phyloP scores from a whole-genome alignment of 2,113 vertebrate genomes.

The Gallinago undulata region DNA sequence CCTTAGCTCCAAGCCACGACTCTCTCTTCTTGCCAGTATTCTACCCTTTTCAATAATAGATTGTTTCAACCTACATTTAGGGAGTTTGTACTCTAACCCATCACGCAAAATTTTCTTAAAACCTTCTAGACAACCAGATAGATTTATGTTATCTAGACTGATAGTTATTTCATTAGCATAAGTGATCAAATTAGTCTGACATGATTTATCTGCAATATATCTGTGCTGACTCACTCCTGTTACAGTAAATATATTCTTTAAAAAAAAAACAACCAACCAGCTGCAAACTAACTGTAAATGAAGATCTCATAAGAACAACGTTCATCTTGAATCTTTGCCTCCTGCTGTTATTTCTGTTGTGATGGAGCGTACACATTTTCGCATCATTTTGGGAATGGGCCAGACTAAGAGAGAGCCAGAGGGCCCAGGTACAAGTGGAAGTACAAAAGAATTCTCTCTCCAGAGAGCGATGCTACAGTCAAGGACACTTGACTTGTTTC shows the following conservation, averaged over 20 bases:
- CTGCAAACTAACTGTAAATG: background rate
- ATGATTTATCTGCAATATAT: constrained; percentile 30
- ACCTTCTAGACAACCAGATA: background rate
- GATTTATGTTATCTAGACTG: background rate
- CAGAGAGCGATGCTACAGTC: background rate
- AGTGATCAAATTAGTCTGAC: constrained; percentile 40
- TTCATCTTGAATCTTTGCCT: background rate
- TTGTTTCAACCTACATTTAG: constrained; percentile 38
- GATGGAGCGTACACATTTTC: background rate
- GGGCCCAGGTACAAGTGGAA: background rate
- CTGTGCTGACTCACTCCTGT: background rate
- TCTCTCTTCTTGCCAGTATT: background rate
- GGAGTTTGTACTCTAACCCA: constrained; percentile 4
- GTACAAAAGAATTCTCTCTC: background rate
- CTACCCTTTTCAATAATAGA: background rate
- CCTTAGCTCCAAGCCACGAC: background rate
- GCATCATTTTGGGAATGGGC: background rate
- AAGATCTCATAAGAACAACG: background rate
- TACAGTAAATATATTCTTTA: background rate
- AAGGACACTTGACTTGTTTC: background rate
- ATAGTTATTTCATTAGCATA: constrained; percentile 53
- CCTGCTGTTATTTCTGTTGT: background rate
- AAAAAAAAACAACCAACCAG: background rate
- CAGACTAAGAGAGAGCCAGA: background rate
- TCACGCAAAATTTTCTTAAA: background rate